These are phyloP conservation scores for Eupithecia tripunctaria DNA, from an alignment of 2,888 invertebrate genomes.

Conservation along the genomic window DNA sequence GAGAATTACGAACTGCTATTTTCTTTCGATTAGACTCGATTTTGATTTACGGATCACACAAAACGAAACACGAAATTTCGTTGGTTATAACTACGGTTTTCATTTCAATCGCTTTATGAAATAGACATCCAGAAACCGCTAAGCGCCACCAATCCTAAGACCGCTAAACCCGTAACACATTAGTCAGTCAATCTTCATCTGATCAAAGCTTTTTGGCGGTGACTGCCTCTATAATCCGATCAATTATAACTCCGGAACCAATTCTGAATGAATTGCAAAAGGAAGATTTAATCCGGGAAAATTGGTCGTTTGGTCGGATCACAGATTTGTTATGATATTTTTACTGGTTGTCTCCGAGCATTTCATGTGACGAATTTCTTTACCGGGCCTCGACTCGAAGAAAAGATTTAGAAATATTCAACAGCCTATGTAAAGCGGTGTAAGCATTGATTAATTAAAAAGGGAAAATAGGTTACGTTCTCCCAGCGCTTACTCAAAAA, in stretches of 20 bases:
- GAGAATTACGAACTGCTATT: not conserved
- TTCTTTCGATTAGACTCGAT: not conserved
- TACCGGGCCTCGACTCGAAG: constrained; percentile 1
- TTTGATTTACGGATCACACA: not conserved
- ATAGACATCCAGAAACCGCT: not conserved
- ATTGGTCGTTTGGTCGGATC: constrained; percentile 35
- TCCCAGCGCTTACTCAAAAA: too few species aligned
- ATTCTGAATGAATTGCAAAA: constrained; percentile 66
- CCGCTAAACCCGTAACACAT: not conserved
- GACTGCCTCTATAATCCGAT: constrained; percentile 67
- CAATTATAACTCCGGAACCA: constrained; percentile 76
- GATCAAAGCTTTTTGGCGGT: not conserved
- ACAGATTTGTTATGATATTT: constrained; percentile 6
- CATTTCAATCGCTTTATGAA: too few species aligned
- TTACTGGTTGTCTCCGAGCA: not conserved
- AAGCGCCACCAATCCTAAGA: not conserved
- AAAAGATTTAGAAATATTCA: not conserved
- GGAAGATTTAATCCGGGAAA: constrained; percentile 61
- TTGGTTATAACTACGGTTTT: not conserved
- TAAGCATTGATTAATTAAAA: too few species aligned
- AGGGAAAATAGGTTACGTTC: too few species aligned
- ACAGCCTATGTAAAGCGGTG: not conserved
- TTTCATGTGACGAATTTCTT: constrained; percentile 2
- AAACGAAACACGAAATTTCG: not conserved
- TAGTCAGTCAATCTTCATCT: not conserved